Evolutionary conservation across 2,888 invertebrate species (phyloP).

Genomic region (Eristalis arbustorum): DNA sequence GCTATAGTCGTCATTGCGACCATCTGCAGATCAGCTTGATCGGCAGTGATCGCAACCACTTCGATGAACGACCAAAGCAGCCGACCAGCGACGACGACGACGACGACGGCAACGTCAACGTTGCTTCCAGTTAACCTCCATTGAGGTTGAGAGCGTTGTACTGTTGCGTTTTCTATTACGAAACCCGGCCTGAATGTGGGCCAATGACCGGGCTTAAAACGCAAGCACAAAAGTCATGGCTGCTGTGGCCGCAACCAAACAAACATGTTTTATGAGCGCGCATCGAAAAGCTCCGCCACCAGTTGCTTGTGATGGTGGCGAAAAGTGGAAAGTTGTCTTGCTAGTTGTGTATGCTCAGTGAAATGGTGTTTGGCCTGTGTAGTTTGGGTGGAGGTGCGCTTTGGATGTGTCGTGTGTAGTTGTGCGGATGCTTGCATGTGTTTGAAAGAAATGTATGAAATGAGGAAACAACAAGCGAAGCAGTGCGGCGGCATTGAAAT

Average conservation of each 20-base stretch:
- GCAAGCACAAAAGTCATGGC: slow-evolving; percentile 70
- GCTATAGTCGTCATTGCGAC: not conserved
- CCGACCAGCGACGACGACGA: slow-evolving; percentile 7
- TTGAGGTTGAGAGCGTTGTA: slow-evolving; percentile 73
- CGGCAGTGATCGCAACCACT: slow-evolving; percentile 34
- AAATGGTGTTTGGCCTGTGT: slow-evolving; percentile 53
- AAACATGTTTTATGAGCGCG: slow-evolving; percentile 60
- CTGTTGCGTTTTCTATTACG: slow-evolving; percentile 75
- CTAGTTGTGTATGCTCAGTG: slow-evolving; percentile 36
- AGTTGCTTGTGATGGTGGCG: slow-evolving; percentile 32
- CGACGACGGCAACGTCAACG: slow-evolving; percentile 35
- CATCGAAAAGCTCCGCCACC: slow-evolving; percentile 54
- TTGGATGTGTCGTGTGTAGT: not conserved
- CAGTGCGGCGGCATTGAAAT: slow-evolving; percentile 18
- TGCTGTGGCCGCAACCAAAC: slow-evolving; percentile 51
- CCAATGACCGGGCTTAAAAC: slow-evolving; percentile 73
- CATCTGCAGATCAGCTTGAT: slow-evolving; percentile 50
- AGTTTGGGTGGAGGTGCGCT: slow-evolving; percentile 42
- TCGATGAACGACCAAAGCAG: slow-evolving; percentile 51
- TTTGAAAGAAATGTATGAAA: slow-evolving; percentile 14
- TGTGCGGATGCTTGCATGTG: not conserved
- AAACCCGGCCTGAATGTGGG: slow-evolving; percentile 74
- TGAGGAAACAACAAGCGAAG: slow-evolving; percentile 29
- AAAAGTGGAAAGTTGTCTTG: slow-evolving; percentile 69
- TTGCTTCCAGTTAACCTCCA: slow-evolving; percentile 71